Evolutionary conservation across 2,113 vertebrate genomes (phyloP), one percentile per base, ranked within the genome.

Genomic region (Orycteropus afer): DNA sequence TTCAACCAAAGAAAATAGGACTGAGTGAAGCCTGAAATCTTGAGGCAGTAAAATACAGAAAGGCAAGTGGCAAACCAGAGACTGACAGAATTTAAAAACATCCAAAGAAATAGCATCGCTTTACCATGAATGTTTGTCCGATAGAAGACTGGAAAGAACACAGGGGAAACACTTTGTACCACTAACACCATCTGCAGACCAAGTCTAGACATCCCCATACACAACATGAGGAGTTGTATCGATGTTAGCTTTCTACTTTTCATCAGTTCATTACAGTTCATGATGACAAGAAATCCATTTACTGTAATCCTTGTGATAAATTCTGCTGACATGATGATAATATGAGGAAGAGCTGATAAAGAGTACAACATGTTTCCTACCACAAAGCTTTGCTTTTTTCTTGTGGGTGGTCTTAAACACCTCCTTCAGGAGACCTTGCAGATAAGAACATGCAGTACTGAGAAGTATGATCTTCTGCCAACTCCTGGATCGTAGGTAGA

Each of bases 1-100:
- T 95, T 97, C 88, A 97, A 79, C 95, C 97, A 97, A 86, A 97
- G 90, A 83, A 97, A 98, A 69, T 1, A 95, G 49, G 83, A 20
- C 25, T 95, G 65, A 3, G 87, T 77, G 53, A 98, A 97, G 93
- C 59, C 53, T 95, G 96, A 89, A 97, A 98, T 98, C 97, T 97
- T 93, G 97, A 93, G 92, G 95, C 91, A 89, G 23, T 97, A 97
- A 80, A 95, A 93, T 67, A 42, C 40, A 53, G 84, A 89, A 2
- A 81, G 57, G 27, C 73, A 94, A 7, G 53, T 89, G 57, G 89
- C 80, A 57, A 92, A 96, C 91, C 88, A 97, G 49, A 96, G 40
- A 49, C n/a, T 90, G 83, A 47, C 32, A 47, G 93, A 90, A 73
- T 51, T 80, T 10, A 97, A 90, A 93, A 98, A 92, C 32, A 80